A percentile compares a stretch with the other conserved stretches of the same genome.
phyloP scores from a whole-genome alignment of 1,140 invertebrate genomes.

The Eupristina koningsbergeri region DNA sequence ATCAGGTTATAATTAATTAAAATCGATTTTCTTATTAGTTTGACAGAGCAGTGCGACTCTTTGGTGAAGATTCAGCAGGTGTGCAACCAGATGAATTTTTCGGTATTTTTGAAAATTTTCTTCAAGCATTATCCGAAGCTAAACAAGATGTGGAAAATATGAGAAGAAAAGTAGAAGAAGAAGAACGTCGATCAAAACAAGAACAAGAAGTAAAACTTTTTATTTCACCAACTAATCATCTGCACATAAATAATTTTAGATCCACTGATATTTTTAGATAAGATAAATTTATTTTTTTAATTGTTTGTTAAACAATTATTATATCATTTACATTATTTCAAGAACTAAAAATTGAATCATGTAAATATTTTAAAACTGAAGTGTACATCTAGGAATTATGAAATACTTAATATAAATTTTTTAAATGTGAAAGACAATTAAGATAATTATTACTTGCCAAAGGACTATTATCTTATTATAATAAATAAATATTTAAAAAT shows the following conservation, averaged over 20 bases:
- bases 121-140: slow-evolving; percentile 89
- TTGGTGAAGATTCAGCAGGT: slow-evolving; percentile 91
- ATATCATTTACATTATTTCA: no score
- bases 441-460: no score
- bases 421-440: no score
- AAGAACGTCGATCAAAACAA: slow-evolving; percentile 90
- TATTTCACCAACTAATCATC: no score
- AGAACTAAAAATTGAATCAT: no score
- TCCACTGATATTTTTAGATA: not conserved
- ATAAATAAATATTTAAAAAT: no score
- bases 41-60: slow-evolving; percentile 88
- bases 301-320: not conserved
- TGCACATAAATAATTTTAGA: no score
- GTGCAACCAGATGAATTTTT: slow-evolving; percentile 97
- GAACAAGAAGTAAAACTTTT: slow-evolving; percentile 85
- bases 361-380: no score
- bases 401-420: no score
- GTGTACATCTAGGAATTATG: no score
- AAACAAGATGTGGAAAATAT: slow-evolving; percentile 91
- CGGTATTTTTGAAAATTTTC: slow-evolving; percentile 92
- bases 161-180: slow-evolving; percentile 88
- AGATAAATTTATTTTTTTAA: not conserved
- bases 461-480: no score
- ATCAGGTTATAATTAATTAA: no score
- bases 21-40: slow-evolving; percentile 74